Evolutionary conservation across 2,797 vertebrate species (phyloP), one percentile per base, ranked within the genome.

Genomic region (Meriones psammophilus): DNA sequence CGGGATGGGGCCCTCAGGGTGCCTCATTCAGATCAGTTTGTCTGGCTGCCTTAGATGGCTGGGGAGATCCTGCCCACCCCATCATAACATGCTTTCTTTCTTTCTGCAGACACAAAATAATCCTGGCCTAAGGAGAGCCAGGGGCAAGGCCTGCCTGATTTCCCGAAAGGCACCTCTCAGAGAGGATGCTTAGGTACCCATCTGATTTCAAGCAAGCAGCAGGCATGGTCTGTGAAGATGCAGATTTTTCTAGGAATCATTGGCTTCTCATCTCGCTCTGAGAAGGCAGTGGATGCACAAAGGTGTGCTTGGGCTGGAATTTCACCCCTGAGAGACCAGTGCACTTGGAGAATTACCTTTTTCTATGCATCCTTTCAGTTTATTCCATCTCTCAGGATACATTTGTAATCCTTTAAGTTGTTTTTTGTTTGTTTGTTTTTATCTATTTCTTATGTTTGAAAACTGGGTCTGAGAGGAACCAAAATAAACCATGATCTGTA

Each of bases 41-140:
- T 28, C 80, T 39, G n/a, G 66, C 36, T 56, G 80, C 46, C 60
- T 94, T 62, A 84, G 62, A 46, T 24, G 56, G 46, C 80, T 73
- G 28, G 91, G 77, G 46, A 94, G 36, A 3, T 84, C 50, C 39
- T 14, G 12, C n/a, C 9, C 1, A 10, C 14, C 18, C 0, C 8
- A 81, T 74, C 58, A 62, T 83, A 58, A 80, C 93, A 60, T 42
- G 18, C 3, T 39, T n/a, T 81, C 20, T 7, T 15, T 90, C 58
- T 81, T 91, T 77, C 46, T 81, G 50, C 42, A 15, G 2, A 30
- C 22, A 8, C 54, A 74, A 3, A 17, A 39, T 73, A 58, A 85
- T 88, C 95, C 92, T 77, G 64, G 64, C 66, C 89, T 86, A 54
- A 84, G 88, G 80, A 92, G 30, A 46, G 28, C 3, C 33, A 79